Conservation (phyloP, 2,888 invertebrate species). For the Sisyra terminalis region DNA sequence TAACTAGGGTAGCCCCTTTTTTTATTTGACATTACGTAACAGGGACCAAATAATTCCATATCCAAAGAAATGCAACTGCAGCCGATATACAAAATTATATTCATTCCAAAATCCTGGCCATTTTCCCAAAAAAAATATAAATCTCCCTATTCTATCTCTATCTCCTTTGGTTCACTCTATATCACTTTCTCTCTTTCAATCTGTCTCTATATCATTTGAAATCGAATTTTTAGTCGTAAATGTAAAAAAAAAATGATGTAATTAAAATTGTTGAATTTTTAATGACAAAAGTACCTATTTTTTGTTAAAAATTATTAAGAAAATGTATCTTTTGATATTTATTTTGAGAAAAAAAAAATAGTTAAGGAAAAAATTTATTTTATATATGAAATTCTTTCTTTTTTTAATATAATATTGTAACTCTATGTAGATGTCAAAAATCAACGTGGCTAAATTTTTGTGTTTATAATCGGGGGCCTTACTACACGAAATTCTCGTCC, state of each 20-base stretch:
- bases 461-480: too few species aligned
- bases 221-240: constrained; percentile 6
- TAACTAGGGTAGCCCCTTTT: too few species aligned
- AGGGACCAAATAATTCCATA: constrained; percentile 30
- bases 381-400: not conserved
- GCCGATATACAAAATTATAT: not conserved
- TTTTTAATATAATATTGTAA: not conserved
- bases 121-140: not conserved
- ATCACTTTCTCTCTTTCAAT: too few species aligned
- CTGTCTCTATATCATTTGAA: constrained; percentile 1
- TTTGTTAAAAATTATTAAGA: constrained; percentile 3
- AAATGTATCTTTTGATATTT: constrained; percentile 6
- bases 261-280: constrained; percentile 2
- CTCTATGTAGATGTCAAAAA: not conserved
- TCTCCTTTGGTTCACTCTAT: too few species aligned
- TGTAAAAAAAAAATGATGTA: constrained; percentile 1
- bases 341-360: constrained; percentile 1
- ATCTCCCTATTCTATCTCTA: too few species aligned
- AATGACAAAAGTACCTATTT: constrained; percentile 4
- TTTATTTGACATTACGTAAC: constrained; percentile 18
- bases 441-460: not conserved
- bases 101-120: not conserved
- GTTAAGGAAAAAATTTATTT: constrained; percentile 4
- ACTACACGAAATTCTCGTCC: too few species aligned
- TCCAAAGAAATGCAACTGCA: constrained; percentile 16